Base-by-base conservation (phyloP, 2,888 invertebrate species). In the Siphlonurus alternatus region DNA sequence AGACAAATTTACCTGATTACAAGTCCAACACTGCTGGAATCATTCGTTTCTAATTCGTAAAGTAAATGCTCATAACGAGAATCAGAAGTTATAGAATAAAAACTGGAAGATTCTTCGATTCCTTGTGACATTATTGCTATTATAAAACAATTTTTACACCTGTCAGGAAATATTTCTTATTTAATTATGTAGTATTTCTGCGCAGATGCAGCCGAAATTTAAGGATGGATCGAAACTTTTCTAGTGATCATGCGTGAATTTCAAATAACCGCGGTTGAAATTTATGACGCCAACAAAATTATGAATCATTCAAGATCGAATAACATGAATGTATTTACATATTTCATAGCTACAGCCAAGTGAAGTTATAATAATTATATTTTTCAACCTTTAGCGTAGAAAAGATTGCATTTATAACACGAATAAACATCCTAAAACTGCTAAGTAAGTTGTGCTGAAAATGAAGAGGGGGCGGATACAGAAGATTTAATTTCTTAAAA, bases 31-130 rank as follows among this genome's bases (percentile, higher is more conserved):
- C 74, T 77, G 70, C 73, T 76, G 61, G 74, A 73, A 68, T 77
- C 77, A 38, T 76, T 76, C 2, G 76, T 75, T 69, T 78, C 77
- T 69, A 78, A 74, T 71, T 78, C 77, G 68, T 72, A 73, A 24
- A 78, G 71, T 65, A 77, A 72, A 67, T 77, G 77, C 66, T 78
- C 77, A 69, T 76, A 56, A 10, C n/a, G 5, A 7, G 56, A 56
- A 22, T 56, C 56, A 10, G 56, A 56, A 22, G 7, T 22, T 20
- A 56, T 56, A 18, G 56, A 56, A 56, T 56, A 56, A 20, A 56
- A 56, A 56, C 56, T 56, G 5, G 56, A n/a, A 5, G 56, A 56
- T 56, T 56, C 56, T 56, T n/a, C 22, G 5, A 56, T 10, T 10
- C 7, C 20, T n/a, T 56, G 19, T 10, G 56, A 56, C 56, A 56